Percentiles rank a stretch among this genome's conserved stretches.
phyloP scores from a whole-genome alignment of 2,113 vertebrate species.

The Spilogale gracilis region DNA sequence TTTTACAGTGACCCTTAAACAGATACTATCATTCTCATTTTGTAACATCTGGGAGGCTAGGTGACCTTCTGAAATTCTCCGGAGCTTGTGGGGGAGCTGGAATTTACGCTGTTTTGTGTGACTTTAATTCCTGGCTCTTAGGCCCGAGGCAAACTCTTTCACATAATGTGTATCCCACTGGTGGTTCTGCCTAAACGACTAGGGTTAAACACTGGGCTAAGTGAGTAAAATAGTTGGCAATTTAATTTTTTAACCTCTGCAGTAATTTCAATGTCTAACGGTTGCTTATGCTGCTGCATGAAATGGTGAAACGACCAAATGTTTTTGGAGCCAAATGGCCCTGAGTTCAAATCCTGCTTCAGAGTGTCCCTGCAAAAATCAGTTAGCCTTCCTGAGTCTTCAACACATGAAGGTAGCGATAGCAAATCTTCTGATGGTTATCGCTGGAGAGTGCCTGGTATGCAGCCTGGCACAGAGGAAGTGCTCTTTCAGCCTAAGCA shows the following conservation, averaged over 20 bases:
- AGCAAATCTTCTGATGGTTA: neutral
- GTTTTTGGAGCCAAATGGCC: neutral
- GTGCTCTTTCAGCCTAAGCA: conserved; percentile 52
- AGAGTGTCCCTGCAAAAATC: neutral
- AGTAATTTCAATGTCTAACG: neutral
- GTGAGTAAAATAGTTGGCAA: neutral
- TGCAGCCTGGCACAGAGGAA: neutral
- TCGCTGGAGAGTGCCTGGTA: neutral
- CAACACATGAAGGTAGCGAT: neutral
- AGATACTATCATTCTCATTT: neutral
- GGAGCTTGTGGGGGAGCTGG: neutral
- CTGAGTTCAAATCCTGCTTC: conserved; percentile 44
- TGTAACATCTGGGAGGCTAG: neutral
- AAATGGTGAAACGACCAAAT: neutral
- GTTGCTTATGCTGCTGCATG: neutral
- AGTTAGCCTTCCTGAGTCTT: neutral
- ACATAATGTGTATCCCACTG: neutral
- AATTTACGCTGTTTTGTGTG: conserved; percentile 9
- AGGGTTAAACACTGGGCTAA: neutral
- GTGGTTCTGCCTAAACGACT: too few species aligned
- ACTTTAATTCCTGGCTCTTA: neutral
- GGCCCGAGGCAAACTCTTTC: neutral
- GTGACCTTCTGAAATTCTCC: neutral
- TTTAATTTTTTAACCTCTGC: neutral
- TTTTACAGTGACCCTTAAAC: neutral